Percentiles rank a stretch among this genome's conserved stretches.
These are phyloP conservation scores for Adela reaumurella DNA, from an alignment of 2,888 invertebrate species.

Conservation along the genomic window DNA sequence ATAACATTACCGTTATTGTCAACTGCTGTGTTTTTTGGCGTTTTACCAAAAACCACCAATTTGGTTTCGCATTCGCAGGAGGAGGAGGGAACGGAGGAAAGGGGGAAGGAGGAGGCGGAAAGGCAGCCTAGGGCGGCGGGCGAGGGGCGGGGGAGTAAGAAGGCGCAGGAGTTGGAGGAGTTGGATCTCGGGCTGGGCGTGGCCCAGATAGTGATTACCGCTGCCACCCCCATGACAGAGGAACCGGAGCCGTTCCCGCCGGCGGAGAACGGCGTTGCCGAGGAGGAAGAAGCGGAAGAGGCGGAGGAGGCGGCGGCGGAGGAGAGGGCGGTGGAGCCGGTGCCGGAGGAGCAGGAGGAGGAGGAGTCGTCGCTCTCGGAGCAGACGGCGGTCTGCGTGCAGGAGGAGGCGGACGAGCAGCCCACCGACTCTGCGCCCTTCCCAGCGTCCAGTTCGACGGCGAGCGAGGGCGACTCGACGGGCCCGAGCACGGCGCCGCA, in stretches of 20 bases:
- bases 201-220: slow-evolving; percentile 89
- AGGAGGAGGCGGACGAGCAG: slow-evolving; percentile 45
- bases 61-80: too few relatives aligned
- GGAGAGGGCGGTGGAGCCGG: slow-evolving; percentile 10
- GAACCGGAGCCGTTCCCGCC: slow-evolving; percentile 74
- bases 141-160: slow-evolving; percentile 27
- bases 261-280: slow-evolving; percentile 27
- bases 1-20: too few relatives aligned
- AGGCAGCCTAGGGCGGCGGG: slow-evolving; percentile 16
- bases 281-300: slow-evolving; percentile 13
- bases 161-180: slow-evolving; percentile 31
- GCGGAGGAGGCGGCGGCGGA: slow-evolving; percentile 12
- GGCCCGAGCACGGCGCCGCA: slow-evolving; percentile 61
- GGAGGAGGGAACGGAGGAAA: slow-evolving; percentile 16
- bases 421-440: slow-evolving; percentile 56
- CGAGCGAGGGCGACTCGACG: slow-evolving; percentile 63
- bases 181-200: slow-evolving; percentile 72
- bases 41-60: too few relatives aligned
- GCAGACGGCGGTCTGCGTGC: slow-evolving; percentile 43
- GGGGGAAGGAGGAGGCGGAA: slow-evolving; percentile 15
- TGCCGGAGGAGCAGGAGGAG: slow-evolving; percentile 29
- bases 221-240: slow-evolving; percentile 89
- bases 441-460: slow-evolving; percentile 62
- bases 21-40: too few relatives aligned
- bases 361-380: slow-evolving; percentile 48